Evolutionary conservation across 1,140 invertebrate species (phyloP).

Genomic region (Hydropsyche tenuis): DNA sequence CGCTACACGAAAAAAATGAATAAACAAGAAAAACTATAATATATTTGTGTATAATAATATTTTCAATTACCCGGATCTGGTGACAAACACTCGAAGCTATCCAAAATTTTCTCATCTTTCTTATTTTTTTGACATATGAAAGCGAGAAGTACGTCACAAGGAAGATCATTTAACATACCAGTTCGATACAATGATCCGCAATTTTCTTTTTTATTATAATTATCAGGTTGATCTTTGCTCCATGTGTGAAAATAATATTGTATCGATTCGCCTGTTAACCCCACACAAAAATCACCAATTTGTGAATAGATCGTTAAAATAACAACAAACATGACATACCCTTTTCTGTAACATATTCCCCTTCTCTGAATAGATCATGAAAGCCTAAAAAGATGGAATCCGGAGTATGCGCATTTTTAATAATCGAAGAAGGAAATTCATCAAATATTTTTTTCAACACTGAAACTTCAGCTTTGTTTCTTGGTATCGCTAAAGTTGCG

Average conservation of each 20-base stretch:
- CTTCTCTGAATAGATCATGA: conserved; percentile 26
- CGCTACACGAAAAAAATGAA: too few species aligned
- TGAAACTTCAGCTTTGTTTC: conserved; percentile 4
- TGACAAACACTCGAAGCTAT: not conserved
- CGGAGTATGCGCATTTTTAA: not conserved
- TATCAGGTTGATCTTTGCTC: conserved; percentile 39
- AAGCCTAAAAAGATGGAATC: conserved; percentile 26
- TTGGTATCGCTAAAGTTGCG: conserved; percentile 26
- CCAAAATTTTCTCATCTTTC: too few species aligned
- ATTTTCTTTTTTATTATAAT: too few species aligned
- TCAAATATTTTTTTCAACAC: too few species aligned
- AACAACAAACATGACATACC: too few species aligned
- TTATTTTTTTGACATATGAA: conserved; percentile 41
- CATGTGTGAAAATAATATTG: conserved; percentile 35
- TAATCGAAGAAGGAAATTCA: not conserved
- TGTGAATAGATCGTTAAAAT: too few species aligned
- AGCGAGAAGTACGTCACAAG: conserved; percentile 22
- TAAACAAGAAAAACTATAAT: too few species aligned
- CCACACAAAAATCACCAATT: too few species aligned
- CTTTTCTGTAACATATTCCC: conserved; percentile 2
- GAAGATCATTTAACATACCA: conserved; percentile 41
- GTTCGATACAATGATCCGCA: conserved; percentile 36
- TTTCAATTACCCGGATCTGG: not conserved
- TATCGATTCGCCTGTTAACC: conserved; percentile 30
- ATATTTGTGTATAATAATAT: not conserved